phyloP scores from a whole-genome alignment of 92 coral and sea anemone species.

The Scolanthus callimorphus region DNA sequence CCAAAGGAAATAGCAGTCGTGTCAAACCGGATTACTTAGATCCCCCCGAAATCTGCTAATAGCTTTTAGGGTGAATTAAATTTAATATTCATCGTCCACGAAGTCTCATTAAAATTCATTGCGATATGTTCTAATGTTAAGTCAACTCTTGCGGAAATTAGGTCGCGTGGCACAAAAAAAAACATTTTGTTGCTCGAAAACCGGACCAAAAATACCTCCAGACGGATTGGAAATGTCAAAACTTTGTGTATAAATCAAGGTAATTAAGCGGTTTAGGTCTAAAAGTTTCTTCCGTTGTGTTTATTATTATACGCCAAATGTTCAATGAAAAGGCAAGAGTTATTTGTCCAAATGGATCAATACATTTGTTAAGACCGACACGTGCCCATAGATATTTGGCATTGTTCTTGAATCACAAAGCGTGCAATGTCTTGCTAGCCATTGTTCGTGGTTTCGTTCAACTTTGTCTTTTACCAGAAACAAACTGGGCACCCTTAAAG shows the following conservation, averaged over 20 bases:
- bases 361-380: constrained; percentile 20
- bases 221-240: too few relatives aligned
- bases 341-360: constrained; percentile 26
- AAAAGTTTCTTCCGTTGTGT: background rate
- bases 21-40: too few relatives aligned
- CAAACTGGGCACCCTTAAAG: too few relatives aligned
- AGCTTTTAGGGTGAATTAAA: too few relatives aligned
- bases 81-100: background rate
- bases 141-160: background rate
- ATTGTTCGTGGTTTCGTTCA: background rate
- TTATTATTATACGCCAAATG: constrained; percentile 3
- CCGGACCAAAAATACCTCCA: background rate
- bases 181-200: background rate
- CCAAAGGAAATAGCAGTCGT: too few relatives aligned
- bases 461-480: too few relatives aligned
- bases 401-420: constrained; percentile 22
- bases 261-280: background rate
- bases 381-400: constrained; percentile 45
- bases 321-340: constrained; percentile 21
- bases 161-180: background rate
- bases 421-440: constrained; percentile 23
- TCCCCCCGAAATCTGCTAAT: too few relatives aligned
- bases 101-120: constrained; percentile 1
- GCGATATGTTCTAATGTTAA: background rate
- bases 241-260: too few relatives aligned